These are phyloP conservation scores for Synanthedon andrenaeformis DNA, from an alignment of 2,888 invertebrate species.

Conservation along the genomic window DNA sequence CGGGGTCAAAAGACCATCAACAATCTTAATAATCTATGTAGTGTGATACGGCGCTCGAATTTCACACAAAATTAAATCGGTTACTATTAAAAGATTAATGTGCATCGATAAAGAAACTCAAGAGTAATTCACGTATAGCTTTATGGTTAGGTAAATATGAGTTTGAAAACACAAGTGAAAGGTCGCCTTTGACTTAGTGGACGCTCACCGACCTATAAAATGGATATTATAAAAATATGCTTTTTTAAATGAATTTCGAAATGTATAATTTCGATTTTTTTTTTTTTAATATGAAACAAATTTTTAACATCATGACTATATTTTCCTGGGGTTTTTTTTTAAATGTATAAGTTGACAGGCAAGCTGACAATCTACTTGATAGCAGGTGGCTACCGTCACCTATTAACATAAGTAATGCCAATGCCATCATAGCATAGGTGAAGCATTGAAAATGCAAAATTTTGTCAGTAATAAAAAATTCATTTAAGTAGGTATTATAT, in stretches of 20 bases:
- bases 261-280: too few species aligned
- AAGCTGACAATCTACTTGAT: too few species aligned
- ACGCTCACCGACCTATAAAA: background rate
- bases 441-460: too few species aligned
- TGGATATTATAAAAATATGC: background rate
- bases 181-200: slow-evolving; percentile 12
- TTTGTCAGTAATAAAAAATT: too few species aligned
- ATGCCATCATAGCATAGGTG: too few species aligned
- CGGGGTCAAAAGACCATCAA: background rate
- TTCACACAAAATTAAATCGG: slow-evolving; percentile 28
- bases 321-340: too few species aligned
- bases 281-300: too few species aligned
- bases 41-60: slow-evolving; percentile 20
- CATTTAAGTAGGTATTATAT: too few species aligned
- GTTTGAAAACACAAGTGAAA: slow-evolving; percentile 28
- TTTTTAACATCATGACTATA: too few species aligned
- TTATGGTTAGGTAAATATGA: slow-evolving; percentile 25
- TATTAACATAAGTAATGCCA: too few species aligned
- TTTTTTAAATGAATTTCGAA: background rate
- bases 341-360: too few species aligned
- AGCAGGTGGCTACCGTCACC: too few species aligned
- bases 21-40: slow-evolving; percentile 16
- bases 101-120: slow-evolving; percentile 1
- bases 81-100: slow-evolving; percentile 30
- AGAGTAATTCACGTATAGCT: background rate